Evolutionary conservation across 2,113 vertebrate genomes (phyloP).

Genomic region (Ancistrus triradiatus): DNA sequence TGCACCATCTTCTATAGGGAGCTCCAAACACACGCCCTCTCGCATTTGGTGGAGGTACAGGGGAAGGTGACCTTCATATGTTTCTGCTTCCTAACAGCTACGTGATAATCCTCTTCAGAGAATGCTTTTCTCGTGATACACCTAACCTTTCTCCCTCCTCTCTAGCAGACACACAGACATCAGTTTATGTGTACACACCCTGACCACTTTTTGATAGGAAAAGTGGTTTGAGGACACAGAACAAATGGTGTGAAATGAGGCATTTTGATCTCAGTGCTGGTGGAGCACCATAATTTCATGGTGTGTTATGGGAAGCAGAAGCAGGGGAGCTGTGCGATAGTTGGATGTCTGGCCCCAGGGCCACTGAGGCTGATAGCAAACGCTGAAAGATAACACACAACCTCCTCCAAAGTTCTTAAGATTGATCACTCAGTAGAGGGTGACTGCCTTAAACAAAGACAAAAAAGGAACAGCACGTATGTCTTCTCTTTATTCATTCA

Average conservation of each 20-base stretch:
- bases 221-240: slow-evolving; percentile 41
- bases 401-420: neutral
- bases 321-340: slow-evolving; percentile 10
- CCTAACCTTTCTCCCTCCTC: slow-evolving; percentile 38
- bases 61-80: slow-evolving; percentile 12
- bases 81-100: neutral
- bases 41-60: neutral
- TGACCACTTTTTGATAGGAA: slow-evolving; percentile 37
- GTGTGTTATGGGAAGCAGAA: slow-evolving; percentile 36
- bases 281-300: slow-evolving; percentile 43
- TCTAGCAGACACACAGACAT: slow-evolving; percentile 39
- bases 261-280: slow-evolving; percentile 35
- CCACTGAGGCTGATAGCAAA: slow-evolving; percentile 32
- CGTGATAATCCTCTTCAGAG: neutral
- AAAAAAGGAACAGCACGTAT: neutral
- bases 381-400: slow-evolving; percentile 28
- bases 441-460: slow-evolving; percentile 8
- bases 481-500: too few relatives aligned
- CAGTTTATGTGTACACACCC: slow-evolving; percentile 15
- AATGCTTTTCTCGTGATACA: slow-evolving; percentile 5
- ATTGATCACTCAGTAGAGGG: too few relatives aligned
- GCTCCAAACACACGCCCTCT: neutral
- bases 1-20: neutral
- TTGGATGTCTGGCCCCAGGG: slow-evolving; percentile 32
- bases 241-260: slow-evolving; percentile 44